Percentiles rank a stretch among this genome's conserved stretches.
These are phyloP conservation scores for Drosophila lacicola DNA, from an alignment of 2,888 invertebrate genomes.

Conservation along the genomic window DNA sequence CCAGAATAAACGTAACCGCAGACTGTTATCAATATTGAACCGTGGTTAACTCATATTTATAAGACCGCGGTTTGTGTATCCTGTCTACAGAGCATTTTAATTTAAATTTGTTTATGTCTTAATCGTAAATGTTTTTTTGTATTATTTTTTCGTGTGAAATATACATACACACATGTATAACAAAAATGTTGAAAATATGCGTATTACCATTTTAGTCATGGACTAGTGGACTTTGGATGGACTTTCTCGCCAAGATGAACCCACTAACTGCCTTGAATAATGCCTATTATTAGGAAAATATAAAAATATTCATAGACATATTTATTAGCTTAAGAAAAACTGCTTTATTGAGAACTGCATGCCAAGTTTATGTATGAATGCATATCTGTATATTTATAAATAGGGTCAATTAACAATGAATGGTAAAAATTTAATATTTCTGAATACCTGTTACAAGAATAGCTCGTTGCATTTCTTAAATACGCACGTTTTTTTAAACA, in stretches of 20 bases:
- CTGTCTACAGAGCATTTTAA: not conserved
- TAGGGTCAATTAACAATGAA: too few relatives aligned
- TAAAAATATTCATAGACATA: too few relatives aligned
- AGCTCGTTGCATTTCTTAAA: too few relatives aligned
- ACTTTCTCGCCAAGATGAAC: not conserved
- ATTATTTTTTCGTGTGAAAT: not conserved
- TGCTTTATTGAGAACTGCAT: too few relatives aligned
- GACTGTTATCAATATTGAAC: slow-evolving; percentile 10
- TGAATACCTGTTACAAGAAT: too few relatives aligned
- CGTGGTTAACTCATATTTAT: slow-evolving; percentile 1
- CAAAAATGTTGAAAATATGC: not conserved
- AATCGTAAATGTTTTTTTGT: not conserved
- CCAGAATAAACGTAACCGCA: slow-evolving; percentile 7
- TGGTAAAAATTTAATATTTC: too few relatives aligned
- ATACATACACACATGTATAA: not conserved
- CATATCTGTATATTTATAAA: too few relatives aligned
- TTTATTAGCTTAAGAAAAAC: too few relatives aligned
- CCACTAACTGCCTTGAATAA: not conserved
- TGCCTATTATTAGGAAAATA: too few relatives aligned
- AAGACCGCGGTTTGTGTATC: not conserved
- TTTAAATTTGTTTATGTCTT: not conserved
- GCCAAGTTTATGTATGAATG: too few relatives aligned
- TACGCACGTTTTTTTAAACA: slow-evolving; percentile 1
- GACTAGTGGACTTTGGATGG: too few relatives aligned
- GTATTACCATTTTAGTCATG: not conserved